Conservation (phyloP, 2,888 invertebrate genomes). For the Scotopteryx bipunctaria region DNA sequence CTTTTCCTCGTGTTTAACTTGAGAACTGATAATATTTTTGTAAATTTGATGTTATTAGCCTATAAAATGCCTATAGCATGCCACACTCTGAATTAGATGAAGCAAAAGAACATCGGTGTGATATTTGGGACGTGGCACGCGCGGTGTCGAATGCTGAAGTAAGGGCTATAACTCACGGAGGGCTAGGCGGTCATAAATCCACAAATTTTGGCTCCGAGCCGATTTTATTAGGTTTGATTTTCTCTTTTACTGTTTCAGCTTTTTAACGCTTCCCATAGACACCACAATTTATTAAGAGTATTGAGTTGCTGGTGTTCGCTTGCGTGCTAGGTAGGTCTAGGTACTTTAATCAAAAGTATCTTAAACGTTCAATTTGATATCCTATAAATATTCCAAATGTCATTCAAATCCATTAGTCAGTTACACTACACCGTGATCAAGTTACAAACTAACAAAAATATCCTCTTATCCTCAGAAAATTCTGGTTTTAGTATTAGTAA, state of each 20-base stretch:
- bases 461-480: too few species aligned
- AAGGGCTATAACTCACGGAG: constrained; percentile 17
- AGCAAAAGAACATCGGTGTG: not conserved
- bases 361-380: too few species aligned
- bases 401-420: too few species aligned
- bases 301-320: too few species aligned
- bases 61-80: constrained; percentile 3
- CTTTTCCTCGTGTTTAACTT: not conserved
- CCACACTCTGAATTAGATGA: constrained; percentile 9
- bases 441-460: too few species aligned
- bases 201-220: constrained; percentile 11
- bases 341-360: too few species aligned
- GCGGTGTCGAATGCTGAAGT: constrained; percentile 12
- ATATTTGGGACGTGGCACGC: constrained; percentile 6
- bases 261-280: not conserved
- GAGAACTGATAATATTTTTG: not conserved
- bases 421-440: too few species aligned
- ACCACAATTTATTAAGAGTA: too few species aligned
- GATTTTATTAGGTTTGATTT: constrained; percentile 10
- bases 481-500: too few species aligned
- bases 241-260: constrained; percentile 5
- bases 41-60: not conserved
- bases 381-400: too few species aligned
- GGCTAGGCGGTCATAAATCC: constrained; percentile 14
- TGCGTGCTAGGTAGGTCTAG: too few species aligned